Percentiles rank a stretch among this genome's conserved stretches.
Evolutionary conservation across 2,888 invertebrate species (phyloP).

Genomic region (Sycophila texana): DNA sequence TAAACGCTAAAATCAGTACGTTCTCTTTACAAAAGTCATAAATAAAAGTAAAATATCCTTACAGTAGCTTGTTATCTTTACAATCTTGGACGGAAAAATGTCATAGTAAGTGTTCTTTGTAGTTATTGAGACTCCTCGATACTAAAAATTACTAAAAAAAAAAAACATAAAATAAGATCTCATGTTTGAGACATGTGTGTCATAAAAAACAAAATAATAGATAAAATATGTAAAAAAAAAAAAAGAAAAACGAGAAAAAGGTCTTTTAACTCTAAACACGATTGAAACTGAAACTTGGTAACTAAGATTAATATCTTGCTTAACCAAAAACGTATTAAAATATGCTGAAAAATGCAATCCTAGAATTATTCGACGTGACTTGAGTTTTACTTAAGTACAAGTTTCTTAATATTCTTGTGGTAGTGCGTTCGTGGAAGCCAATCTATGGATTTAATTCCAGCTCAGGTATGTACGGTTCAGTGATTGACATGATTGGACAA

Average conservation of each 20-base stretch:
- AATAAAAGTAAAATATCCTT: slow-evolving; percentile 22
- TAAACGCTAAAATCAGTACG: neutral
- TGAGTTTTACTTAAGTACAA: slow-evolving; percentile 46
- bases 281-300: slow-evolving; percentile 43
- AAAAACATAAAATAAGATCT: neutral
- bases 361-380: slow-evolving; percentile 39
- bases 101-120: slow-evolving; percentile 27
- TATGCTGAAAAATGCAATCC: slow-evolving; percentile 39
- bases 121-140: slow-evolving; percentile 36
- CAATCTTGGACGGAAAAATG: slow-evolving; percentile 52
- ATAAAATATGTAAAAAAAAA: slow-evolving; percentile 41
- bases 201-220: slow-evolving; percentile 17
- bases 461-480: slow-evolving; percentile 71
- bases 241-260: slow-evolving; percentile 32
- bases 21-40: neutral
- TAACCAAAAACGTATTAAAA: slow-evolving; percentile 24
- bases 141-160: neutral
- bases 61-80: slow-evolving; percentile 27
- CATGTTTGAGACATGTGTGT: slow-evolving; percentile 5
- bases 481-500: slow-evolving; percentile 73
- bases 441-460: slow-evolving; percentile 67
- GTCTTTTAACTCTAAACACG: slow-evolving; percentile 21
- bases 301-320: slow-evolving; percentile 40
- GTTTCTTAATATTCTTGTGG: slow-evolving; percentile 6
- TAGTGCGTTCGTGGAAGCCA: neutral